These are phyloP conservation scores for Atrichornis clamosus DNA, from an alignment of 2,113 vertebrate species.

Conservation along the genomic window DNA sequence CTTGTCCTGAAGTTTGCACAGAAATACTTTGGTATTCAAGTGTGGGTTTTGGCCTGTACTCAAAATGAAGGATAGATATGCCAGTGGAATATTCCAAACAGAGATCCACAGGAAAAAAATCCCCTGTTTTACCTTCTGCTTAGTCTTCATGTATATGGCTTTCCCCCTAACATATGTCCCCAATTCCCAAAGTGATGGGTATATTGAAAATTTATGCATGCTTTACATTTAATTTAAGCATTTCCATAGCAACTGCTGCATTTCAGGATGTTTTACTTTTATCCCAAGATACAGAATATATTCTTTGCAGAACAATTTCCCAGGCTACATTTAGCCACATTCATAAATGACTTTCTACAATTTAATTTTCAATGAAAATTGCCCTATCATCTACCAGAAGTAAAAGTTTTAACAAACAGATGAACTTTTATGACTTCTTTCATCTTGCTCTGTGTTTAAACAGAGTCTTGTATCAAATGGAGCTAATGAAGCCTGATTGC, in stretches of 20 bases:
- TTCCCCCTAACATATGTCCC: slow-evolving; percentile 14
- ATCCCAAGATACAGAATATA: not conserved
- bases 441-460: not conserved
- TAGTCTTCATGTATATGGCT: not conserved
- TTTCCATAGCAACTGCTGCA: slow-evolving; percentile 53
- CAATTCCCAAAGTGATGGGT: not conserved
- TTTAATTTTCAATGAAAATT: slow-evolving; percentile 42
- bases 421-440: not conserved
- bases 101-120: not conserved
- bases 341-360: not conserved
- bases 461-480: not conserved
- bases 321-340: slow-evolving; percentile 46
- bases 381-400: not conserved
- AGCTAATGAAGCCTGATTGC: not conserved
- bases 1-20: not conserved
- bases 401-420: not conserved
- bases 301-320: not conserved
- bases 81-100: not conserved
- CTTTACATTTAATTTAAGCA: slow-evolving; percentile 54
- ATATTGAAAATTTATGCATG: slow-evolving; percentile 39
- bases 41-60: not conserved
- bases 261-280: slow-evolving; percentile 34
- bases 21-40: not conserved
- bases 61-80: not conserved
- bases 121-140: not conserved